Conservation (phyloP, 2,888 invertebrate genomes). For the Conistra vaccinii region DNA sequence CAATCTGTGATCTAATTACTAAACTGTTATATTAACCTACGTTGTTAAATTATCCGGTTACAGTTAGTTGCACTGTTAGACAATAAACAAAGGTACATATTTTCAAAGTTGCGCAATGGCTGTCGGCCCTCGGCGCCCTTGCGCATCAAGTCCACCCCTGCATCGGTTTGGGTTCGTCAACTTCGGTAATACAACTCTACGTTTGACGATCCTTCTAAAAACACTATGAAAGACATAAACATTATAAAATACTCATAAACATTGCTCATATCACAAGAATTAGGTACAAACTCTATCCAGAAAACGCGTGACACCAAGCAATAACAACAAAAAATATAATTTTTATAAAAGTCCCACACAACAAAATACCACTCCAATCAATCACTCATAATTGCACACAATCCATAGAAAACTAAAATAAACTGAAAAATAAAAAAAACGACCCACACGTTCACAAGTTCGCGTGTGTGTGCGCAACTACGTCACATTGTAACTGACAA, state of each 20-base stretch:
- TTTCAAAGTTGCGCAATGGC: background rate
- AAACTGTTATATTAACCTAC: background rate
- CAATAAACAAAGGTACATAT: background rate
- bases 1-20: background rate
- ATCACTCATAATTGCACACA: slow-evolving; percentile 66
- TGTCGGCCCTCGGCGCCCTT: background rate
- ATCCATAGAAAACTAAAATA: slow-evolving; percentile 67
- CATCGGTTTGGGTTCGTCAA: background rate
- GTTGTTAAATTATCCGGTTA: no score
- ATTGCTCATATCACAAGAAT: background rate
- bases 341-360: slow-evolving; percentile 39
- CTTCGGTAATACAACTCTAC: no score
- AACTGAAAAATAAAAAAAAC: slow-evolving; percentile 60
- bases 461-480: slow-evolving; percentile 69
- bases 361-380: slow-evolving; percentile 53
- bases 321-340: slow-evolving; percentile 21
- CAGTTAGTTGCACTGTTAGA: background rate
- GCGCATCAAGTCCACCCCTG: slow-evolving; percentile 2
- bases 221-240: background rate
- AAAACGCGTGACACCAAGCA: slow-evolving; percentile 38
- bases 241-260: background rate
- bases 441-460: slow-evolving; percentile 63
- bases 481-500: slow-evolving; percentile 86
- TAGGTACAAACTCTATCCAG: background rate
- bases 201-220: background rate